These are phyloP conservation scores for Perca flavescens DNA, from an alignment of 2,113 vertebrate species.

Conservation along the genomic window DNA sequence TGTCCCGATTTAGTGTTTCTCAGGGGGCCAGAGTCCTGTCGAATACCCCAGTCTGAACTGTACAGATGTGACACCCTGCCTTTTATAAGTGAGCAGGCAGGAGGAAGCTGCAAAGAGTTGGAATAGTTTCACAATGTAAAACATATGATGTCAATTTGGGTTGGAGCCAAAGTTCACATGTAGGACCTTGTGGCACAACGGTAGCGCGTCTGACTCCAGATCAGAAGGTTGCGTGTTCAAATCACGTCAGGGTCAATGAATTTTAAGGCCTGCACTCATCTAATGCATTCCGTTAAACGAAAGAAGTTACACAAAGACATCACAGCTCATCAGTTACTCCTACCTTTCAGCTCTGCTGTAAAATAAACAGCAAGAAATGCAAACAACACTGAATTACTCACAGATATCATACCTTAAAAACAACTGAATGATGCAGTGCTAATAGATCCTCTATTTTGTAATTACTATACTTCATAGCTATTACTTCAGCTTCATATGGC, in stretches of 20 bases:
- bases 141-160: background rate
- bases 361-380: background rate
- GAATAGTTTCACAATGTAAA: background rate
- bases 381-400: background rate
- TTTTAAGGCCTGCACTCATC: background rate
- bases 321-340: background rate
- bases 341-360: background rate
- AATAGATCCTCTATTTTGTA: too few relatives aligned
- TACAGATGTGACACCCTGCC: background rate
- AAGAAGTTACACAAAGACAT: background rate
- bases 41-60: background rate
- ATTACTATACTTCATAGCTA: background rate
- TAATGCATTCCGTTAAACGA: background rate
- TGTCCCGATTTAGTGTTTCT: background rate
- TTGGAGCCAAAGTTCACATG: rapidly evolving
- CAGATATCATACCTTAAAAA: background rate
- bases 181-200: slow-evolving; percentile 25
- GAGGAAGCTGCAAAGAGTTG: background rate
- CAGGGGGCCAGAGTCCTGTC: background rate
- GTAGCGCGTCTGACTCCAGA: slow-evolving; percentile 42
- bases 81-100: background rate
- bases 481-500: background rate
- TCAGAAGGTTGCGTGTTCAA: slow-evolving; percentile 50
- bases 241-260: background rate
- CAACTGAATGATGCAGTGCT: background rate